Conservation (phyloP, 1,140 invertebrate species). For the Ylistrum balloti region DNA sequence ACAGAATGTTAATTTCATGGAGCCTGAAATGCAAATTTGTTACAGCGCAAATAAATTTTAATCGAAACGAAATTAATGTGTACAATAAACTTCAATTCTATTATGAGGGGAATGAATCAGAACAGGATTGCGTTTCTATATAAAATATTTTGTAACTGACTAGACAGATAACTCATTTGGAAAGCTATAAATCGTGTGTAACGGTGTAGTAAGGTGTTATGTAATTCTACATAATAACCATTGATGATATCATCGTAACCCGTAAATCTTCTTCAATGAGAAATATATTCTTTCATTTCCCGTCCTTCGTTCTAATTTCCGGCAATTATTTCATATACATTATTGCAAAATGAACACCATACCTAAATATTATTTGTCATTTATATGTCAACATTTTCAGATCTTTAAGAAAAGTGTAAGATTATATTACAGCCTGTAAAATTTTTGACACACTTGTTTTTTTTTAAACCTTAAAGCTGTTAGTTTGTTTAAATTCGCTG, state of each 20-base stretch:
- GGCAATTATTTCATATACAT: not conserved
- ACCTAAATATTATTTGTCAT: too few relatives aligned
- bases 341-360: not conserved
- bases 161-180: not conserved
- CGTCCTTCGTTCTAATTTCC: not conserved
- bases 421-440: not conserved
- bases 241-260: not conserved
- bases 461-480: not conserved
- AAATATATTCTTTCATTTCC: not conserved
- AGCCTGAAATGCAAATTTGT: too few relatives aligned
- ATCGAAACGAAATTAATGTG: too few relatives aligned
- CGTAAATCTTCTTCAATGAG: not conserved
- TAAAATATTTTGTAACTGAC: not conserved
- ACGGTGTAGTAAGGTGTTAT: not conserved
- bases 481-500: conserved; percentile 2
- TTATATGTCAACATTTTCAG: not conserved
- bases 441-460: not conserved
- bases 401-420: not conserved
- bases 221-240: not conserved
- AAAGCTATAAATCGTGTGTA: not conserved
- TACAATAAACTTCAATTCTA: too few relatives aligned
- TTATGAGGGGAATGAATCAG: too few relatives aligned
- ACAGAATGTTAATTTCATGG: too few relatives aligned
- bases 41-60: too few relatives aligned
- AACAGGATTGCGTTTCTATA: too few relatives aligned